Conservation (phyloP, 2,797 vertebrate species). For the Myripristis murdjan region DNA sequence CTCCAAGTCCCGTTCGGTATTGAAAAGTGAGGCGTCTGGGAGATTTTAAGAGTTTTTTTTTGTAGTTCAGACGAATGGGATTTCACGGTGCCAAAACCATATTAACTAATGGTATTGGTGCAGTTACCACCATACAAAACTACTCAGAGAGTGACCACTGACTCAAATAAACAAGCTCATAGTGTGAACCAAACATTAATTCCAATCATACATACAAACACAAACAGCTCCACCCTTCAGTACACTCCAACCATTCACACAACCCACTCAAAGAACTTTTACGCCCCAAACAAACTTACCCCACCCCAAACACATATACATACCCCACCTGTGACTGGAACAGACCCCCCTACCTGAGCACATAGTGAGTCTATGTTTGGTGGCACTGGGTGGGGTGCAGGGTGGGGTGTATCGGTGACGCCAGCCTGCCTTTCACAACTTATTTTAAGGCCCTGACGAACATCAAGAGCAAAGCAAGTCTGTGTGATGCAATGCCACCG, state of each 20-base stretch:
- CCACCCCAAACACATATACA: constrained; percentile 60
- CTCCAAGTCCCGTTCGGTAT: not conserved
- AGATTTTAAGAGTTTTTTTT: constrained; percentile 11
- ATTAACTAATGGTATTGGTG: constrained; percentile 35
- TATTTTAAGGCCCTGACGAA: constrained; percentile 77
- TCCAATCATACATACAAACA: constrained; percentile 67
- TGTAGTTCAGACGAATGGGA: constrained; percentile 27
- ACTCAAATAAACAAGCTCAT: constrained; percentile 51
- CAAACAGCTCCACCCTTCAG: constrained; percentile 69
- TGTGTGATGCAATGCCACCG: constrained; percentile 76
- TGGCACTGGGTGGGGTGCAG: constrained; percentile 74
- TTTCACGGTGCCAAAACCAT: constrained; percentile 46
- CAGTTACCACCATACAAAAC: constrained; percentile 30
- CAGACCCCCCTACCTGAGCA: constrained; percentile 67
- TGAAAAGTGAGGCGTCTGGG: constrained; percentile 14
- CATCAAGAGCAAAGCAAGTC: constrained; percentile 69
- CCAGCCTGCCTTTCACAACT: constrained; percentile 70
- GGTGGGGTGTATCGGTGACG: constrained; percentile 71
- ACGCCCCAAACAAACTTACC: constrained; percentile 49
- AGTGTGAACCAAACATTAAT: constrained; percentile 50
- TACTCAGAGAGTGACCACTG: constrained; percentile 31
- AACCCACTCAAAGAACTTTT: constrained; percentile 48
- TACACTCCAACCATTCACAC: constrained; percentile 74
- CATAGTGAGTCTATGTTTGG: constrained; percentile 72
- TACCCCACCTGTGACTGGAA: constrained; percentile 62